phyloP scores from a whole-genome alignment of 2,797 vertebrate genomes.

The Hippoglossus hippoglossus region DNA sequence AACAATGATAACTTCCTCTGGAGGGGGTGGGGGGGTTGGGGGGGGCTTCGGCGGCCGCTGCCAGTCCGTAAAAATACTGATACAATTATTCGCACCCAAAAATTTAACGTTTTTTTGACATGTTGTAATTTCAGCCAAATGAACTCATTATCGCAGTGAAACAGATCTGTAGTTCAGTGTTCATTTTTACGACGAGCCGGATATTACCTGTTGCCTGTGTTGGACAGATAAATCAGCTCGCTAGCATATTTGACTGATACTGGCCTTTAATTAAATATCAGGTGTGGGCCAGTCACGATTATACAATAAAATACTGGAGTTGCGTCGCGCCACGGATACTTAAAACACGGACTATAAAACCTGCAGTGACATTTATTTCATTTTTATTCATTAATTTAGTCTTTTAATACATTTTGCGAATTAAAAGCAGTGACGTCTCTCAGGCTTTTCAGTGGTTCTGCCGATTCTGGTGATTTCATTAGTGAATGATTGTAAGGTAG shows the following conservation, averaged over 20 bases:
- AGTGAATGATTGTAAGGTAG: slow-evolving; percentile 31
- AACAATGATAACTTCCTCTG: slow-evolving; percentile 70
- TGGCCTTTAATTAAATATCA: slow-evolving; percentile 67
- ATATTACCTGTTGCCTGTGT: slow-evolving; percentile 41
- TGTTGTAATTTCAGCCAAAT: slow-evolving; percentile 44
- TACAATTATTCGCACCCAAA: slow-evolving; percentile 41
- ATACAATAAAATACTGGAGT: slow-evolving; percentile 41
- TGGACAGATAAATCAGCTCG: slow-evolving; percentile 44
- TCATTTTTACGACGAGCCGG: slow-evolving; percentile 33
- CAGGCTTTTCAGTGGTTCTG: slow-evolving; percentile 1
- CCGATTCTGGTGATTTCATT: slow-evolving; percentile 31
- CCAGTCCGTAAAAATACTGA: slow-evolving; percentile 33
- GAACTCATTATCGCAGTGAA: slow-evolving; percentile 35
- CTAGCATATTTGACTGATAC: slow-evolving; percentile 48
- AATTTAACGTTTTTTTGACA: slow-evolving; percentile 22
- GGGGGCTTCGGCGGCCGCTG: slow-evolving; percentile 5
- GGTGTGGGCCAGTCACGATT: slow-evolving; percentile 38
- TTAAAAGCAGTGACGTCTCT: slow-evolving; percentile 12
- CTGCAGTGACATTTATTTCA: slow-evolving; percentile 31
- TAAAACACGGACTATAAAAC: slow-evolving; percentile 36
- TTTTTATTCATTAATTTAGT: slow-evolving; percentile 17
- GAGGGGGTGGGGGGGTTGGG: neutral
- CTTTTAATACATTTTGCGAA: slow-evolving; percentile 19
- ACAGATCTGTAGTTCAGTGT: slow-evolving; percentile 43
- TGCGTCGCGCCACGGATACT: slow-evolving; percentile 17